phyloP scores from a whole-genome alignment of 2,113 vertebrate genomes.

The Columba janthina region DNA sequence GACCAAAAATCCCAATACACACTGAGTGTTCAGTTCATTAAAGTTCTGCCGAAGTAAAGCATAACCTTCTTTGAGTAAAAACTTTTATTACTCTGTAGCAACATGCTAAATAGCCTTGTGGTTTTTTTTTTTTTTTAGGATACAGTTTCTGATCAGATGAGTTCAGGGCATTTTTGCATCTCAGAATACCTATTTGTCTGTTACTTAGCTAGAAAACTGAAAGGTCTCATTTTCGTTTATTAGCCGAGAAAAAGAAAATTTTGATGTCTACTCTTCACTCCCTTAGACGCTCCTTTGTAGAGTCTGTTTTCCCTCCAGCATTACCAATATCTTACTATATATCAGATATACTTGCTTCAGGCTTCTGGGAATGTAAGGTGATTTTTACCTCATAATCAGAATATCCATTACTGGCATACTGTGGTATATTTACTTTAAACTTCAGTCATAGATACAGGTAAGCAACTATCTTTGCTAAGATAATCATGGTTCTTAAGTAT shows the following conservation, averaged over 20 bases:
- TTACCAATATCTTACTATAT: not conserved
- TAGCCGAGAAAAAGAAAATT: not conserved
- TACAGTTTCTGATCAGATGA: not conserved
- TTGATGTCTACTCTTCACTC: not conserved
- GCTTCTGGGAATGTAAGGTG: not conserved
- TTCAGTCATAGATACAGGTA: not conserved
- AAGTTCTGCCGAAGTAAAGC: not conserved
- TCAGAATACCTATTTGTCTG: not conserved
- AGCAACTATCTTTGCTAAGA: not conserved
- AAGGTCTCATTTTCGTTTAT: not conserved
- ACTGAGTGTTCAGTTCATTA: accelerated
- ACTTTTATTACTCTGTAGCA: not conserved
- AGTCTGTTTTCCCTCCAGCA: not conserved
- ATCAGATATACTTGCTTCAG: not conserved
- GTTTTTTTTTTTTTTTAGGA: not conserved
- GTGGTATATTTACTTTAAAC: not conserved
- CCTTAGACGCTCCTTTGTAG: not conserved
- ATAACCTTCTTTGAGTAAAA: not conserved
- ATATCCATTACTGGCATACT: not conserved
- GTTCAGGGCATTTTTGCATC: not conserved
- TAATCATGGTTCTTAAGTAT: not conserved
- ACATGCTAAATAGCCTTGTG: not conserved
- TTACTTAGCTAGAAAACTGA: not conserved
- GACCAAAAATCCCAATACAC: not conserved
- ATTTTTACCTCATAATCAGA: not conserved